Base-by-base conservation (phyloP, 1,140 invertebrate species). In the Plodia interpunctella region DNA sequence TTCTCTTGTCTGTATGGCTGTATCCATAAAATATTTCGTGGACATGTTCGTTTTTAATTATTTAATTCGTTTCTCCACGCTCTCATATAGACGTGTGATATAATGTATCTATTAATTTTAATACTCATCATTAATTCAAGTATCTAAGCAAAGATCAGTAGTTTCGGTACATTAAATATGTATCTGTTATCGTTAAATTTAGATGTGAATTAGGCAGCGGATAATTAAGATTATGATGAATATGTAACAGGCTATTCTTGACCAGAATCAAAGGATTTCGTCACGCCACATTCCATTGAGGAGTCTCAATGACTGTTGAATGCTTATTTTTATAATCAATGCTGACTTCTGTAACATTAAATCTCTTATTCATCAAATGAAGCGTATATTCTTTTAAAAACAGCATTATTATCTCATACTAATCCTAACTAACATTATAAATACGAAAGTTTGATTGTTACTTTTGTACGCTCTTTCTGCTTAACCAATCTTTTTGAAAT, bases 221-320 rank as follows among this genome's bases (percentile, higher is more conserved):
- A 10, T 44, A 44, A 44, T 32, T 32, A 32, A 11, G 11, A 32
- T 32, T 32, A 10, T 44, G 38, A 44, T 44, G 38, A 44, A 44
- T 44, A 44, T 44, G 38, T 15, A 44, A 44, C 38, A 44, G n/a
- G 15, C 13, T 44, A 44, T 44, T 44, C 5, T 44, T 44, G 38
- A 10, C 38, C 15, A 44, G 38, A 44, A 44, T 44, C 15, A 44
- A 44, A 44, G 38, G 38, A 44, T 44, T 44, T 44, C 38, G 38
- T 44, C 38, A 44, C 38, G 51, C 51, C 5, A 25, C 51, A 53
- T 53, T 53, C 51, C 51, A 53, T 25, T 53, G 13, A 44, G 15
- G 38, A n/a, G 8, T 44, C 15, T 44, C 4, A 44, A 44, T 44
- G 13, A 15, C 38, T 44, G n/a, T 17, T 44, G 13, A 44, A 44